Evolutionary conservation across 2,113 vertebrate genomes (phyloP).

Genomic region (Pachyramphus minor): DNA sequence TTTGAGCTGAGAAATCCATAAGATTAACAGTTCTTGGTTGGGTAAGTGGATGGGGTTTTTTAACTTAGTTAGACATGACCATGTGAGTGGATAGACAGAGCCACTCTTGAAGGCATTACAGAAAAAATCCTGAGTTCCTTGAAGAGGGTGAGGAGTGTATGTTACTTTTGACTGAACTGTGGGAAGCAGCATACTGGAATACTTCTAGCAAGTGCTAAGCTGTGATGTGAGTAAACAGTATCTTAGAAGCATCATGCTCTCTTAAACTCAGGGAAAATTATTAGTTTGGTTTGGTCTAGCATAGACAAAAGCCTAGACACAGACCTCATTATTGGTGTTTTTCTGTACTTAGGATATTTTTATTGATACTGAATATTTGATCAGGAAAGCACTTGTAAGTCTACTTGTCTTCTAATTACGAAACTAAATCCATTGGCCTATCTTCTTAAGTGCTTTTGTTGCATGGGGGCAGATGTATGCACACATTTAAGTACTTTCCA

Average conservation of each 20-base stretch:
- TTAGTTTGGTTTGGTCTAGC: not conserved
- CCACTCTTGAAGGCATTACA: not conserved
- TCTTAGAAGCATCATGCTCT: not conserved
- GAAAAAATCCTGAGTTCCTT: not conserved
- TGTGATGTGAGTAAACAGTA: not conserved
- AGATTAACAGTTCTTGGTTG: not conserved
- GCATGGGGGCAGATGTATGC: not conserved
- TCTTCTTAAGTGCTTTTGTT: not conserved
- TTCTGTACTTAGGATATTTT: not conserved
- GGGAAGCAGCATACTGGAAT: not conserved
- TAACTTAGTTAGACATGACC: not conserved
- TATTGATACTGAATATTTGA: not conserved
- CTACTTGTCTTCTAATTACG: not conserved
- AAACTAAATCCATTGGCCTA: not conserved
- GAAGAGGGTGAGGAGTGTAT: fast-evolving
- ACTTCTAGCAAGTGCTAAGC: not conserved
- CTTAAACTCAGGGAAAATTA: not conserved
- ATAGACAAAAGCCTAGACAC: not conserved
- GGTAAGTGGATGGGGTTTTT: not conserved
- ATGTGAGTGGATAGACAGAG: not conserved
- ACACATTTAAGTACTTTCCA: not conserved
- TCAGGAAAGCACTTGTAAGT: not conserved
- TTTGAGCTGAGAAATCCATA: not conserved
- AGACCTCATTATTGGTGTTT: not conserved
- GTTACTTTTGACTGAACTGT: not conserved